A percentile compares a stretch with the other conserved stretches of the same genome.
phyloP scores from a whole-genome alignment of 2,113 vertebrate species.

The Crotophaga sulcirostris region DNA sequence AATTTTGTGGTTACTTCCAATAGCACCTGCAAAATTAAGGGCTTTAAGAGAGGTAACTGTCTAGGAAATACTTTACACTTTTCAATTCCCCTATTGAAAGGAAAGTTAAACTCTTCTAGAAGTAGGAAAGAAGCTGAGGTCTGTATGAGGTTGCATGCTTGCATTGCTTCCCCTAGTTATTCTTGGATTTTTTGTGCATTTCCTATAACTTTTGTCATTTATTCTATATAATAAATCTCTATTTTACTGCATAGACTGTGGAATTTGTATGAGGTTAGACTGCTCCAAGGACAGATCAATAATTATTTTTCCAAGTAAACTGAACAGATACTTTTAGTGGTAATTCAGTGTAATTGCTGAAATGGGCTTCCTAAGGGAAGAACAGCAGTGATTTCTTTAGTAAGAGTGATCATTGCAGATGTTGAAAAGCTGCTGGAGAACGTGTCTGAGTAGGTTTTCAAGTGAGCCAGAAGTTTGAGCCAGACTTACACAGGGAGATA shows the following conservation, averaged over 20 bases:
- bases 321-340: not conserved
- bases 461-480: not conserved
- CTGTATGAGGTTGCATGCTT: not conserved
- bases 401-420: not conserved
- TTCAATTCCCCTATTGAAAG: not conserved
- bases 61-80: not conserved
- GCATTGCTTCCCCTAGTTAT: fast-evolving
- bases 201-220: not conserved
- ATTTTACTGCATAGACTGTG: not conserved
- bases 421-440: not conserved
- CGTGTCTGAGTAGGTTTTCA: not conserved
- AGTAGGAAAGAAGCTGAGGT: not conserved
- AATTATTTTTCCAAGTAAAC: not conserved
- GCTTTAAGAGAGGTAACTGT: not conserved
- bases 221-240: not conserved
- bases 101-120: not conserved
- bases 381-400: not conserved
- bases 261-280: not conserved
- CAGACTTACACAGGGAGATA: not conserved
- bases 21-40: not conserved
- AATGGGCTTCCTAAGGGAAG: not conserved
- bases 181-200: not conserved
- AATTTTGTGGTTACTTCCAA: not conserved
- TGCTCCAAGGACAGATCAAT: not conserved
- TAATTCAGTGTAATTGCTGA: not conserved